These are phyloP conservation scores for Rostratula benghalensis DNA, from an alignment of 2,113 vertebrate genomes.

Conservation along the genomic window DNA sequence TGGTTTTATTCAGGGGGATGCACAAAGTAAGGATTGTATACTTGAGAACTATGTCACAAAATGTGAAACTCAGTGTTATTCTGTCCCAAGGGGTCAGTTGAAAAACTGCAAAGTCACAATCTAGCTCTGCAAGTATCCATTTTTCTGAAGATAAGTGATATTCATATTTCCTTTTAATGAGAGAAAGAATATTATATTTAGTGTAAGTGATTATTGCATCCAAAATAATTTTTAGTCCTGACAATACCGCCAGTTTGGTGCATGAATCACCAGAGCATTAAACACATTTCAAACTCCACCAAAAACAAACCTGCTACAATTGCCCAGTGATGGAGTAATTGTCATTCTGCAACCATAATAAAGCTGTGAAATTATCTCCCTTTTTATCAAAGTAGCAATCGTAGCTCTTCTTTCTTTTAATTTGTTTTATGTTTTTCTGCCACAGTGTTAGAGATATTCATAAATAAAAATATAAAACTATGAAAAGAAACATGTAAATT, in stretches of 20 bases:
- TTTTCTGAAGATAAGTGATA: background rate
- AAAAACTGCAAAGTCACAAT: background rate
- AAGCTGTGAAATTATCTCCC: background rate
- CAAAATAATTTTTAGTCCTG: background rate
- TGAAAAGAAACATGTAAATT: slow-evolving; percentile 23
- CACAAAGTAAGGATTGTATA: background rate
- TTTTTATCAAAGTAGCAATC: background rate
- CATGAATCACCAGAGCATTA: slow-evolving; percentile 10
- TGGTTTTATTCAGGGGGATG: background rate
- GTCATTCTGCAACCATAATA: background rate
- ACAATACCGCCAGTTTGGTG: background rate
- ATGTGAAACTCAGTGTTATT: background rate
- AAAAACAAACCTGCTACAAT: background rate
- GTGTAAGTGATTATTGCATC: background rate
- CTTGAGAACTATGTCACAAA: background rate
- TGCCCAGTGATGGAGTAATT: background rate
- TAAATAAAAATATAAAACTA: slow-evolving; percentile 38
- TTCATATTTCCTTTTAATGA: background rate
- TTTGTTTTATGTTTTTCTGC: slow-evolving; percentile 42
- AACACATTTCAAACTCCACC: background rate
- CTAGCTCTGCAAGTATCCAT: background rate
- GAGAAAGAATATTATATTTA: background rate
- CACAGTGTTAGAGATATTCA: slow-evolving; percentile 10
- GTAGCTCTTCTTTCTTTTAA: background rate
- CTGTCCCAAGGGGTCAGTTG: background rate